These are phyloP conservation scores for Penaeus monodon DNA, from an alignment of 2,888 invertebrate genomes.

Conservation along the genomic window DNA sequence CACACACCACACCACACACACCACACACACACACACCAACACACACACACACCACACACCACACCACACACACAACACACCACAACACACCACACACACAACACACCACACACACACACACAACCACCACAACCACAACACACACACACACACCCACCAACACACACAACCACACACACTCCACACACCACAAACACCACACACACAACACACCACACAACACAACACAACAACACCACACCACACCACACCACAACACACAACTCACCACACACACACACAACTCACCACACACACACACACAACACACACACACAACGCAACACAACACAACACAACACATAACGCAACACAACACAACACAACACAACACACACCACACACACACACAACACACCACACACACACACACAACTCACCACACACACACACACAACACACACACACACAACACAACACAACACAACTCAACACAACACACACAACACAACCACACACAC, in stretches of 20 bases:
- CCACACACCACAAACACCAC: not conserved
- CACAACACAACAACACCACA: not conserved
- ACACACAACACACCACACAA: not conserved
- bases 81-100: too few species aligned
- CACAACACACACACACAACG: not conserved
- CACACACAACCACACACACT: not conserved
- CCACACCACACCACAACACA: too few species aligned
- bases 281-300: not conserved
- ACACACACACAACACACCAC: not conserved
- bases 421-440: not conserved
- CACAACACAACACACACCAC: not conserved
- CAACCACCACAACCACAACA: too few species aligned
- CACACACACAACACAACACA: not conserved
- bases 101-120: too few species aligned
- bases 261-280: not conserved
- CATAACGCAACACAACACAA: too few species aligned
- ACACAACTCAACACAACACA: too few species aligned
- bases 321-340: not conserved
- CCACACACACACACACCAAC: too few species aligned
- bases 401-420: not conserved
- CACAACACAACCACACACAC: not conserved
- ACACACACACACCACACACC: too few species aligned
- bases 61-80: too few species aligned
- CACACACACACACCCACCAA: not conserved
- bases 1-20: too few species aligned